Conservation (phyloP, 2,113 vertebrate genomes). For the Ailuropoda melanoleuca region DNA sequence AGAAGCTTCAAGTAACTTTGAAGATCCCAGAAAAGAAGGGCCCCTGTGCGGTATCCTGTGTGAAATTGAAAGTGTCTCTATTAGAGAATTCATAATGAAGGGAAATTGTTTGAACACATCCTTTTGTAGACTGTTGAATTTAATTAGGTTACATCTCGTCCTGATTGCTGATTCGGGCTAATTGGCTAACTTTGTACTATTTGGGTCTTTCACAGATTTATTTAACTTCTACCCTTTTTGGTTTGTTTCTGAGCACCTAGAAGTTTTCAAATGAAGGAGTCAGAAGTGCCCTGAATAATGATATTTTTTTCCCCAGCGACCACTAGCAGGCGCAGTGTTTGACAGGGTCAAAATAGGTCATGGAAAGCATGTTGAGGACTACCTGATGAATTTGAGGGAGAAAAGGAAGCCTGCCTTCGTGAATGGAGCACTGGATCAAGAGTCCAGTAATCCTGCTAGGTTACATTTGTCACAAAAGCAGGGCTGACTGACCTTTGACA, state of each 20-base stretch:
- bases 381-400: background rate
- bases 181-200: constrained; percentile 75
- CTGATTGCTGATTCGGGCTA: constrained; percentile 75
- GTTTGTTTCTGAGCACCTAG: constrained; percentile 53
- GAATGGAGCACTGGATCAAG: background rate
- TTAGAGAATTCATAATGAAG: constrained; percentile 79
- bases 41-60: constrained; percentile 70
- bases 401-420: background rate
- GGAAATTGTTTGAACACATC: constrained; percentile 76
- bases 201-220: constrained; percentile 60
- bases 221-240: constrained; percentile 67
- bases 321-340: background rate
- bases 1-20: constrained; percentile 73
- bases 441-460: background rate
- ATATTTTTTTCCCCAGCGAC: background rate
- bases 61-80: constrained; percentile 79
- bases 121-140: constrained; percentile 76
- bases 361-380: background rate
- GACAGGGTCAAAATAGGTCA: constrained; percentile 37
- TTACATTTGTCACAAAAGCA: background rate
- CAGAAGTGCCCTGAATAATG: constrained; percentile 20
- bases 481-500: background rate
- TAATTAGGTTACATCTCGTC: constrained; percentile 78
- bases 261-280: constrained; percentile 50
- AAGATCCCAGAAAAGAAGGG: constrained; percentile 73